Conservation (phyloP, 2,113 vertebrate species). For the Ictalurus furcatus region DNA sequence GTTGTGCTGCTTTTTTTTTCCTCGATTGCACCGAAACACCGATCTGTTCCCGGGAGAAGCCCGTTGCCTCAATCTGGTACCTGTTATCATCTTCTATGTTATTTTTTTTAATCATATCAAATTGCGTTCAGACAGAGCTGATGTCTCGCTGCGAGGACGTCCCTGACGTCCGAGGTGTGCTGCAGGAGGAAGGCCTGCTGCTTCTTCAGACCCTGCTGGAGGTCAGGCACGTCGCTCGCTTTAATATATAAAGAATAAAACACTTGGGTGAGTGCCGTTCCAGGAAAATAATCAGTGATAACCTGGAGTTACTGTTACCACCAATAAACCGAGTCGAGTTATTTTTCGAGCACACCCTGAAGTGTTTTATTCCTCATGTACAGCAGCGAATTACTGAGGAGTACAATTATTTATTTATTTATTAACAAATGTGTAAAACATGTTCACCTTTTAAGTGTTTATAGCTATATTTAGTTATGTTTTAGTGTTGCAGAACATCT, state of each 20-base stretch:
- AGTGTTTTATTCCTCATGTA: not conserved
- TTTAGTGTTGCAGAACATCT: too few relatives aligned
- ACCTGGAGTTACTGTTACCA: not conserved
- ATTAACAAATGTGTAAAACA: too few relatives aligned
- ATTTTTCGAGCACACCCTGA: not conserved
- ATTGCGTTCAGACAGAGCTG: conserved; percentile 81
- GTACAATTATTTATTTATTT: not conserved
- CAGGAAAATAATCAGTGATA: not conserved
- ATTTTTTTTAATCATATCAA: not conserved
- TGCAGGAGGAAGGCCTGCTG: conserved; percentile 86
- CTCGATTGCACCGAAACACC: not conserved
- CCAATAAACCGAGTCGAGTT: not conserved
- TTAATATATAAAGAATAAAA: not conserved
- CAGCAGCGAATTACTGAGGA: not conserved
- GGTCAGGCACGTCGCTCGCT: conserved; percentile 68
- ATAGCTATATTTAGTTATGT: too few relatives aligned
- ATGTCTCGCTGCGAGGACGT: conserved; percentile 86
- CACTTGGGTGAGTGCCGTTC: not conserved
- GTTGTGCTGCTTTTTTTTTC: conserved; percentile 59
- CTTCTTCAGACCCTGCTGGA: conserved; percentile 88
- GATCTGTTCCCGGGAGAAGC: not conserved
- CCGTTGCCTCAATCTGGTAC: not conserved
- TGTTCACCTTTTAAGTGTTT: too few relatives aligned
- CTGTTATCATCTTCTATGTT: not conserved
- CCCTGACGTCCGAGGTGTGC: conserved; percentile 79